These are phyloP conservation scores for Acholoe squamosa DNA, from an alignment of 2,888 invertebrate genomes.

Conservation along the genomic window DNA sequence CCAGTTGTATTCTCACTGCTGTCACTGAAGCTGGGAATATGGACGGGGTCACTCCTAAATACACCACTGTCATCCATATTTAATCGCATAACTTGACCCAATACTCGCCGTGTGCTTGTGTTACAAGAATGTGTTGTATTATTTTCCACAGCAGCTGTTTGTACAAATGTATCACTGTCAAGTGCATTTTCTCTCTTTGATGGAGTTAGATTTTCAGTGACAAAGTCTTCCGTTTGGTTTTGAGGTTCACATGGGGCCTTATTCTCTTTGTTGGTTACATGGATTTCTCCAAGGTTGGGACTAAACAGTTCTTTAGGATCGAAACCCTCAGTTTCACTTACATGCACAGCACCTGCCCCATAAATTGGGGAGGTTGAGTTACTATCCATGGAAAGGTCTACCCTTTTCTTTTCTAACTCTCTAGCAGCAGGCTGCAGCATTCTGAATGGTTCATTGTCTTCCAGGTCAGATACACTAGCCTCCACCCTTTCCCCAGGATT, in stretches of 20 bases:
- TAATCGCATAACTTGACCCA: no score
- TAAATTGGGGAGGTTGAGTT: neutral
- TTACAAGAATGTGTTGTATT: no score
- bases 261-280: no score
- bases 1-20: neutral
- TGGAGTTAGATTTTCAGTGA: neutral
- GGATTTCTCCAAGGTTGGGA: no score
- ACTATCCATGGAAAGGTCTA: neutral
- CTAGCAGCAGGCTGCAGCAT: neutral
- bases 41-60: no score
- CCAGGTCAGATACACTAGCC: neutral
- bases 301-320: neutral
- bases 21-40: neutral
- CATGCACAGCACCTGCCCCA: neutral
- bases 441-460: neutral
- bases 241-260: no score
- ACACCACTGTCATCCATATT: no score
- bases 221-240: neutral
- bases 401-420: no score
- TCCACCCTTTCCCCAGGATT: neutral
- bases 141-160: no score
- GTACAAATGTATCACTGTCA: neutral
- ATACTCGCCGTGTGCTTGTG: no score
- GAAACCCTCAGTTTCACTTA: neutral
- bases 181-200: neutral